phyloP scores from a whole-genome alignment of 2,888 invertebrate species.

The Nebria brevicollis region DNA sequence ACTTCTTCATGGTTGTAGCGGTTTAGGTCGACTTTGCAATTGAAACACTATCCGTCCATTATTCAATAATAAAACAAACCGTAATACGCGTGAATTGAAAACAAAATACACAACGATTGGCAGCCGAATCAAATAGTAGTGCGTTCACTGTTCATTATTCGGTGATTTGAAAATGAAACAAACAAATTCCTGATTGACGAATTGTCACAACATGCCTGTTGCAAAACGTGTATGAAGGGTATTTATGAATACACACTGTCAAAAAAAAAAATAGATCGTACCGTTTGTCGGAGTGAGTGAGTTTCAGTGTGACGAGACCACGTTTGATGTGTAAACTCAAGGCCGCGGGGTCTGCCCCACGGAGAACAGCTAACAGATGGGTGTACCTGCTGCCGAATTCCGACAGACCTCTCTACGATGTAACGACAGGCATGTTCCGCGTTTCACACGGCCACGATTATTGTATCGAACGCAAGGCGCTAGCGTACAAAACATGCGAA shows the following conservation, averaged over 20 bases:
- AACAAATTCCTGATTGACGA: background rate
- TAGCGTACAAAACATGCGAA: constrained; percentile 39
- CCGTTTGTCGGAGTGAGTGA: background rate
- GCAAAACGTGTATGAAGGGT: background rate
- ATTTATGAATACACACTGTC: background rate
- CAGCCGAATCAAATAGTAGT: background rate
- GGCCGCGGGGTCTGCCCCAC: constrained; percentile 17
- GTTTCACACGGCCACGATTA: constrained; percentile 36
- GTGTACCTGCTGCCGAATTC: constrained; percentile 46
- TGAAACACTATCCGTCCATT: constrained; percentile 58
- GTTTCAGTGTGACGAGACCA: constrained; percentile 12
- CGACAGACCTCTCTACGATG: constrained; percentile 39
- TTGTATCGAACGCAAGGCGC: constrained; percentile 41
- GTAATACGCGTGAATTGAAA: background rate
- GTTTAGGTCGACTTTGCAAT: background rate
- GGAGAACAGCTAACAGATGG: constrained; percentile 39
- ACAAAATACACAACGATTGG: background rate
- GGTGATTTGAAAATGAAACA: background rate
- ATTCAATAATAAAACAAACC: background rate
- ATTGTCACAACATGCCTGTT: constrained; percentile 42
- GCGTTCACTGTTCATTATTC: background rate
- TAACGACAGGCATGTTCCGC: constrained; percentile 35
- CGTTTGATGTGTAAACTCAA: constrained; percentile 7
- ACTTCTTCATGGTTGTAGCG: constrained; percentile 83
- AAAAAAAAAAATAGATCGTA: background rate